phyloP scores from a whole-genome alignment of 1,140 invertebrate genomes.

The Coboldia fuscipes region DNA sequence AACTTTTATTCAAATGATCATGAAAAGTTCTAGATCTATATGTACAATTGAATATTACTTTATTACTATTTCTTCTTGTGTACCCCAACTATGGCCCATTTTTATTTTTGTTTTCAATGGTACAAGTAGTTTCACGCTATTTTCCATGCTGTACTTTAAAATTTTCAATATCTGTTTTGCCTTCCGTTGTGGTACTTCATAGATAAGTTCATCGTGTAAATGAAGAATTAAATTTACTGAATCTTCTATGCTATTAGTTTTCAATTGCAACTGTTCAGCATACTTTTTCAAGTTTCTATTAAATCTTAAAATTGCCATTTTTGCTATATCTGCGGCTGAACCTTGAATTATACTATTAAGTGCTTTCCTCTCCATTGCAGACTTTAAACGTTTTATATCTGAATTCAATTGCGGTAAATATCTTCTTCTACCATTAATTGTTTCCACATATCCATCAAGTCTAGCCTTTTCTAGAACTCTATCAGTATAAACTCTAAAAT shows the following conservation, averaged over 20 bases:
- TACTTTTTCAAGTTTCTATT: constrained; percentile 27
- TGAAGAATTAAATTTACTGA: constrained; percentile 50
- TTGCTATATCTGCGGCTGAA: constrained; percentile 86
- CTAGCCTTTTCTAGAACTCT: constrained; percentile 44
- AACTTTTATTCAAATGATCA: no score
- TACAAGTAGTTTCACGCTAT: constrained; percentile 44
- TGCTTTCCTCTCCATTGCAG: constrained; percentile 82
- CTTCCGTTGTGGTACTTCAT: constrained; percentile 52
- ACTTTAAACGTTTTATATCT: constrained; percentile 19
- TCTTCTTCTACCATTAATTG: constrained; percentile 55
- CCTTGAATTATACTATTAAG: constrained; percentile 91
- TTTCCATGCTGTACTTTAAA: constrained; percentile 63
- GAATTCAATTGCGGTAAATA: constrained; percentile 59
- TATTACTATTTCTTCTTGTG: constrained; percentile 31
- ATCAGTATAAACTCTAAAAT: constrained; percentile 33
- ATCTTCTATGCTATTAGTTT: constrained; percentile 7
- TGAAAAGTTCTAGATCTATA: no score
- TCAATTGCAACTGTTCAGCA: constrained; percentile 14
- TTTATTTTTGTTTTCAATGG: constrained; percentile 73
- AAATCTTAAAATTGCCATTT: constrained; percentile 69
- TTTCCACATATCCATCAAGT: constrained; percentile 58
- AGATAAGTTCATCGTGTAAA: constrained; percentile 91
- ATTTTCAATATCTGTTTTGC: constrained; percentile 36
- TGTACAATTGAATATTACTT: no score
- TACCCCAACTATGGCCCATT: constrained; percentile 60